Evolutionary conservation across 2,797 vertebrate species (phyloP), one percentile per base, ranked within the genome.

Genomic region (Gallinago stenura): DNA sequence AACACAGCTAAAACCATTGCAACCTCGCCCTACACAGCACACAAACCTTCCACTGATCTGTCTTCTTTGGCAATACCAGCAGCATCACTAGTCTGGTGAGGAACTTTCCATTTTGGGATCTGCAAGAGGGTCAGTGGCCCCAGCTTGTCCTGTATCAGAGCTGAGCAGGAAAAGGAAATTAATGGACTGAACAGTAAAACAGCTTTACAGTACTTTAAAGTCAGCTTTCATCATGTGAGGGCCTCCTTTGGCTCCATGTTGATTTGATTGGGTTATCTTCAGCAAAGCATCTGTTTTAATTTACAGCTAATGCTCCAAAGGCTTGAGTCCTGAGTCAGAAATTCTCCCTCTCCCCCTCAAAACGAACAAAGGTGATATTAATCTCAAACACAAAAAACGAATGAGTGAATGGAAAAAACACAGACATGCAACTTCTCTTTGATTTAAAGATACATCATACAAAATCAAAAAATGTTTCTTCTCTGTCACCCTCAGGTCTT

Each of bases 271-370:
- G 31, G 76, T 91, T 96, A 91, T 93, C 95, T 95, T 69, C 91
- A 81, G 76, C 87, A 91, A 93, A 96, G 65, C 95, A 96, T 96
- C 91, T 96, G 96, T 90, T 97, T 95, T 89, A 88, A 90, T 93
- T 96, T 97, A 95, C 62, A 58, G 65, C 56, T 95, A 91, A 95
- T 76, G 69, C 82, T 92, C 92, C 57, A 81, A 91, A 86, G 73
- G 14, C 80, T 81, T 54, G 58, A 83, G 51, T 81, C 56, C 58
- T 57, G 72, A 88, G 58, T 95, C 83, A 95, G 66, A 93, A 95
- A 96, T 88, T 78, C 57, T 58, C 14, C 69, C 41, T 35, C n/a
- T 53, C n/a, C 26, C 77, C 31, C 60, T 86, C 61, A 72, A 86
- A 88, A 91, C 31, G 72, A 93, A 79, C 76, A 95, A 89, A 84